Evolutionary conservation across 2,888 invertebrate species (phyloP), one percentile per base, ranked within the genome.

Genomic region (Platycheirus albimanus): DNA sequence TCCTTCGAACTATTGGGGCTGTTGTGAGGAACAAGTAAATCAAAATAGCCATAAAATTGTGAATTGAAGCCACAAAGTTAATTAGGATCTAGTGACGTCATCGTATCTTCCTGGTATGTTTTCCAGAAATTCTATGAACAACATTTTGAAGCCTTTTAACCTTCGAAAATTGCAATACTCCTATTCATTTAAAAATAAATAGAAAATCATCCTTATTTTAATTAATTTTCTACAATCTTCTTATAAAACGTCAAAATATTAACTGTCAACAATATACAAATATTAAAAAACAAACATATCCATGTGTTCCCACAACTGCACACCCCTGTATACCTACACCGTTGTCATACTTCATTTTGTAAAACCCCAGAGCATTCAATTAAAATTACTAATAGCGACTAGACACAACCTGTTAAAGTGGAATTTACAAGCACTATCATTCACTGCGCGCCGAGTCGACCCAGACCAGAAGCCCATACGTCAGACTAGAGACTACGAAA

Each of bases 351-450:
- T 72, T 63, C 58, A 64, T 51, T 67, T 64, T 61, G 30, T 49
- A 49, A 77, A 77, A 33, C 66, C 76, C 52, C 78, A 72, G 54
- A 64, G 54, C 64, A 69, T 78, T 72, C 77, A 83, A 83, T 83
- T 83, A 83, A 83, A 83, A 83, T 69, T 74, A 83, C 83, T 83
- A 78, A 83, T 83, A 78, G 72, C 72, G 83, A 77, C 83, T 83
- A 83, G 83, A 83, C 83, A 78, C 83, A 83, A 83, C 83, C 83
- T 83, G 83, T 78, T 83, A 83, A 83, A 83, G 83, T 83, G 83
- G 83, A 83, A 83, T 78, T 83, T 83, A 77, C 63, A 81, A 77
- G 77, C 81, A 76, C 81, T 77, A 77, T 81, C 77, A 77, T 71
- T 77, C 77, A 81, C 52, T 71, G 66, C 63, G 43, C 70, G 64